These are phyloP conservation scores for Trichonephila clavata DNA, from an alignment of 1,140 invertebrate species.

Conservation along the genomic window DNA sequence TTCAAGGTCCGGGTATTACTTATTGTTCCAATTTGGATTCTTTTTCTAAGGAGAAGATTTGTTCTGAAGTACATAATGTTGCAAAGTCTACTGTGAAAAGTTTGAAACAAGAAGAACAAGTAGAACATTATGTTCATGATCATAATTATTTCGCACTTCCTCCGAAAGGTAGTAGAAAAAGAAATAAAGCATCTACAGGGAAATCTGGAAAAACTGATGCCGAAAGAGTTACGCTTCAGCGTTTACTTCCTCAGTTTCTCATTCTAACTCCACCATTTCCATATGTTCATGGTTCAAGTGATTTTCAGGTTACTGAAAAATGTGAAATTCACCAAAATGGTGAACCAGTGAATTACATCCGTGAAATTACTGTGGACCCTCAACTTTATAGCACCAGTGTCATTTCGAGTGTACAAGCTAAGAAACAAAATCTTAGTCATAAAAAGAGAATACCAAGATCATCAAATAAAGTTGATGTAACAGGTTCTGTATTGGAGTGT, in stretches of 20 bases:
- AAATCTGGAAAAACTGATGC: too few relatives aligned
- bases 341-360: not conserved
- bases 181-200: too few relatives aligned
- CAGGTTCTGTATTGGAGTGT: not conserved
- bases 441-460: not conserved
- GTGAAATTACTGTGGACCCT: not conserved
- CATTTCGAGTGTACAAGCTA: not conserved
- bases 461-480: not conserved
- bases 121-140: too few relatives aligned
- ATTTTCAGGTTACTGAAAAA: not conserved
- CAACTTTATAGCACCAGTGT: not conserved
- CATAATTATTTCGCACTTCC: too few relatives aligned
- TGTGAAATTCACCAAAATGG: not conserved
- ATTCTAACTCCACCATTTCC: not conserved
- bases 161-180: too few relatives aligned
- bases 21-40: too few relatives aligned
- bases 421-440: not conserved
- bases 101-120: too few relatives aligned
- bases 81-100: too few relatives aligned
- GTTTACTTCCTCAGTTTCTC: not conserved
- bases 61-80: too few relatives aligned
- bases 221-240: too few relatives aligned
- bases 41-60: too few relatives aligned
- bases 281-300: not conserved
- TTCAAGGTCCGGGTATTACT: too few relatives aligned